Percentiles rank a stretch among this genome's conserved stretches.
phyloP scores from a whole-genome alignment of 2,888 invertebrate species.

The Yponomeuta evonymella region DNA sequence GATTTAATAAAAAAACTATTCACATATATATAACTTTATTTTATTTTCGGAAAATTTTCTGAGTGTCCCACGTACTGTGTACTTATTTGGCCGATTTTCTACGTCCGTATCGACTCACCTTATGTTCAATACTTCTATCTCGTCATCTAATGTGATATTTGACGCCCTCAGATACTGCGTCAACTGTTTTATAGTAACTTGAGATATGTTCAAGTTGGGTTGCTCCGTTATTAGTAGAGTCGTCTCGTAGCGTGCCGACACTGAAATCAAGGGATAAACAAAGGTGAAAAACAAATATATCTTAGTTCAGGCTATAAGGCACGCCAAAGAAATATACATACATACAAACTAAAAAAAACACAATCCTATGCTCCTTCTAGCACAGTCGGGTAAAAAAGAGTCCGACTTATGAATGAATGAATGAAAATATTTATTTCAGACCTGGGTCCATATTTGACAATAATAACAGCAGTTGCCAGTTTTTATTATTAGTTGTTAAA shows the following conservation, averaged over 20 bases:
- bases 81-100: neutral
- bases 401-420: too few species aligned
- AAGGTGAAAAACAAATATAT: neutral
- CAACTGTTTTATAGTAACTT: constrained; percentile 60
- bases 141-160: constrained; percentile 78
- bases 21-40: too few species aligned
- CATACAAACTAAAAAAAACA: neutral
- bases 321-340: too few species aligned
- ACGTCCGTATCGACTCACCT: constrained; percentile 70
- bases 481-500: too few species aligned
- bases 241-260: constrained; percentile 77
- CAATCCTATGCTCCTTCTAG: neutral
- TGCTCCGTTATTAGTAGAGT: constrained; percentile 72
- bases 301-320: neutral
- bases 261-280: constrained; percentile 46
- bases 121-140: constrained; percentile 81
- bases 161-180: constrained; percentile 78
- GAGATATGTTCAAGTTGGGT: constrained; percentile 25
- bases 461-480: too few species aligned
- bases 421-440: too few species aligned
- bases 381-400: neutral
- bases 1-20: too few species aligned
- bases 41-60: too few species aligned
- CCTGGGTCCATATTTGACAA: too few species aligned
- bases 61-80: too few species aligned